A percentile compares a stretch with the other conserved stretches of the same genome.
Evolutionary conservation across 2,888 invertebrate species (phyloP).

Genomic region (Oligia strigilis): DNA sequence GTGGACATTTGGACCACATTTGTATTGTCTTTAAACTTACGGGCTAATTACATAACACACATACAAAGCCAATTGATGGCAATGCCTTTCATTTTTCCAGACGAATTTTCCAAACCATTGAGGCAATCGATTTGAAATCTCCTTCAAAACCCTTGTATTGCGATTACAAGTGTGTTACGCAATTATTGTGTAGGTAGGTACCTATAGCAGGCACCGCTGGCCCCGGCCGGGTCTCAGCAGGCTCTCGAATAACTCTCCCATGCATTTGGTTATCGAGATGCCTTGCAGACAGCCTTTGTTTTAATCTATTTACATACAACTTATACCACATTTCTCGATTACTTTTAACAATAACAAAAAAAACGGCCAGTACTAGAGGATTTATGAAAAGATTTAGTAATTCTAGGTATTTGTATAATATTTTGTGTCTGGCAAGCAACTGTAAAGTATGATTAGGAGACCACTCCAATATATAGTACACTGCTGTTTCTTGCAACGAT

Average conservation of each 20-base stretch:
- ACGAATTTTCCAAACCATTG: neutral
- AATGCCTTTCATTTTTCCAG: neutral
- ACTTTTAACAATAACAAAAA: neutral
- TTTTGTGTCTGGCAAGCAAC: too few species aligned
- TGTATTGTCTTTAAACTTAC: neutral
- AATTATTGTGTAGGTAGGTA: neutral
- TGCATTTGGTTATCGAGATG: neutral
- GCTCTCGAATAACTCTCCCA: neutral
- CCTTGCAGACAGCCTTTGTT: neutral
- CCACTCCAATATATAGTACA: accelerated
- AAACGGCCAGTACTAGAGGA: neutral
- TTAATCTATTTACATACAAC: neutral
- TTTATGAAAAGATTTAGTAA: neutral
- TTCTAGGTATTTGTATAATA: neutral
- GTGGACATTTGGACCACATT: neutral
- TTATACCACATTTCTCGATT: neutral
- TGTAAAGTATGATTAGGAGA: neutral
- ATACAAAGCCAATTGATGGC: too few species aligned
- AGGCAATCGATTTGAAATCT: neutral
- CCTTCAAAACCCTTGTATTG: neutral
- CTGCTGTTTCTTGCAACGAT: neutral
- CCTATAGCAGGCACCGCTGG: neutral
- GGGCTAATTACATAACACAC: too few species aligned
- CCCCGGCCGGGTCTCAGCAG: neutral
- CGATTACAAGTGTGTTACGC: neutral